Conservation (phyloP, 2,888 invertebrate species). For the Adineta ricciae region DNA sequence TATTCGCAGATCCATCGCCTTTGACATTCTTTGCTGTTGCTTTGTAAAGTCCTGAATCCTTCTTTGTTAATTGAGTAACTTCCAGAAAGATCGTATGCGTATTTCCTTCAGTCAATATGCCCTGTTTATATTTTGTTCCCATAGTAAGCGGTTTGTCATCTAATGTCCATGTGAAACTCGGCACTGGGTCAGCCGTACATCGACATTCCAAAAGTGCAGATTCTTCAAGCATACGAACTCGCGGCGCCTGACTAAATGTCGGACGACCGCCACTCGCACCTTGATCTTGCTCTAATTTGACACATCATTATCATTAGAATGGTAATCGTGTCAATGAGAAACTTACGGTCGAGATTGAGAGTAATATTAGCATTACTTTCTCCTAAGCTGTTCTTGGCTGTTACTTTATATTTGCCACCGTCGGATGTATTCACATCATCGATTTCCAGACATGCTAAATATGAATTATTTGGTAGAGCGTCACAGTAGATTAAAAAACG, state of each 20-base stretch:
- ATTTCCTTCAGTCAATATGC: conserved; percentile 25
- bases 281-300: background rate
- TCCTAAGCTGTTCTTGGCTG: conserved; percentile 82
- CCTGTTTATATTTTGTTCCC: conserved; percentile 27
- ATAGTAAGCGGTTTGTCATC: conserved; percentile 52
- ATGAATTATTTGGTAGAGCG: conserved; percentile 27
- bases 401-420: conserved; percentile 81
- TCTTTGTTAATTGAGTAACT: conserved; percentile 63
- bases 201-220: conserved; percentile 30
- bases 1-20: conserved; percentile 85
- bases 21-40: conserved; percentile 82
- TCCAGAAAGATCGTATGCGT: conserved; percentile 32
- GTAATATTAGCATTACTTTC: conserved; percentile 88
- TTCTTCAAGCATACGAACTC: conserved; percentile 32
- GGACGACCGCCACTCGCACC: conserved; percentile 23
- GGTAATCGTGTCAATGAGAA: background rate
- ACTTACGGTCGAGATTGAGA: conserved; percentile 70
- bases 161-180: conserved; percentile 32
- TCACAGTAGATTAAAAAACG: conserved; percentile 33
- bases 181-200: conserved; percentile 28
- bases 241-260: conserved; percentile 22
- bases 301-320: background rate
- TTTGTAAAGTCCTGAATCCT: conserved; percentile 78
- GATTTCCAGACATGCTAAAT: conserved; percentile 29
- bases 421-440: conserved; percentile 64